Percentiles rank a stretch among this genome's conserved stretches.
Evolutionary conservation across 1,140 invertebrate species (phyloP).

Genomic region (Monochamus saltuarius): DNA sequence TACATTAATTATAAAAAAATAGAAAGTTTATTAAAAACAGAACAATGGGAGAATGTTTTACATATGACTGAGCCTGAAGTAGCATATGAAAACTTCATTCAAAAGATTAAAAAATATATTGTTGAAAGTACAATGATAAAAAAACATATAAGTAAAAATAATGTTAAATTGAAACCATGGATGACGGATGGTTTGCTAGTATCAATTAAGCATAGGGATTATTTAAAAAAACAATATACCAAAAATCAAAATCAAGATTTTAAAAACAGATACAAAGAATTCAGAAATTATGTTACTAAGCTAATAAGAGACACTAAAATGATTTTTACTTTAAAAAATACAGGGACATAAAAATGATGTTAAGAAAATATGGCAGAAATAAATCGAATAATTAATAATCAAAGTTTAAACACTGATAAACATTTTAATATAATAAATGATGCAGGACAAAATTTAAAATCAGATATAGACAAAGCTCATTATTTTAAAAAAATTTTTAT

Average conservation of each 20-base stretch:
- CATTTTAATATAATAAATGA: not conserved
- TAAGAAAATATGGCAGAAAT: not conserved
- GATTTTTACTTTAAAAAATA: slow-evolving; percentile 5
- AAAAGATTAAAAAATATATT: not conserved
- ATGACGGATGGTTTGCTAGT: not conserved
- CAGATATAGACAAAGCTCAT: not conserved
- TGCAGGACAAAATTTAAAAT: no score
- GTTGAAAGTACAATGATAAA: not conserved
- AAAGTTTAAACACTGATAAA: not conserved
- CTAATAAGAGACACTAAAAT: slow-evolving; percentile 8
- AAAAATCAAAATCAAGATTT: slow-evolving; percentile 1
- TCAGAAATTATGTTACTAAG: slow-evolving; percentile 3
- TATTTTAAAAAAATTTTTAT: not conserved
- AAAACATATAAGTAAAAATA: not conserved
- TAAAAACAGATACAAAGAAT: slow-evolving; percentile 7
- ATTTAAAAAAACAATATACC: slow-evolving; percentile 6
- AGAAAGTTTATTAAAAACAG: not conserved
- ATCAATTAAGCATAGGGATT: slow-evolving; percentile 5
- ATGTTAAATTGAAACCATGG: slow-evolving; percentile 4
- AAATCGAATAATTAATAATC: slow-evolving; percentile 6
- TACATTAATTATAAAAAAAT: slow-evolving; percentile 5
- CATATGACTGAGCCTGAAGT: not conserved
- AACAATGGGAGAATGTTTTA: not conserved
- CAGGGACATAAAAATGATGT: not conserved
- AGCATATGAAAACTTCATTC: no score